Evolutionary conservation across 2,797 vertebrate species (phyloP).

Genomic region (Pempheris klunzingeri): DNA sequence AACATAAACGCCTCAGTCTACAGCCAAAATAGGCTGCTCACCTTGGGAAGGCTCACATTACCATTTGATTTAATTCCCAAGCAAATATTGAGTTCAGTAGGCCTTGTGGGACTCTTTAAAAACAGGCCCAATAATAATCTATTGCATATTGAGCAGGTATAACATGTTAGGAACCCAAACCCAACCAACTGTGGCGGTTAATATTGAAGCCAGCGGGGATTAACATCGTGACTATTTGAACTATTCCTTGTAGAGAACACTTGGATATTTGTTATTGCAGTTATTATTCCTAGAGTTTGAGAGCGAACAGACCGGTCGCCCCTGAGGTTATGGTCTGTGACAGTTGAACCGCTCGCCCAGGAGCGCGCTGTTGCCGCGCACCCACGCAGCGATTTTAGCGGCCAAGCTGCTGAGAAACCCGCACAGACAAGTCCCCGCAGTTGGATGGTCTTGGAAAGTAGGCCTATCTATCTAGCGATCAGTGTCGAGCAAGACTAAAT

Average conservation of each 20-base stretch:
- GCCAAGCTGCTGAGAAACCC: conserved; percentile 56
- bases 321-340: conserved; percentile 55
- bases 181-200: conserved; percentile 57
- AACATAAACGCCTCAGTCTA: conserved; percentile 23
- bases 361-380: conserved; percentile 70
- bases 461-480: conserved; percentile 49
- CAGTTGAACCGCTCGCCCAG: conserved; percentile 61
- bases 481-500: conserved; percentile 35
- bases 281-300: background rate
- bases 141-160: conserved; percentile 31
- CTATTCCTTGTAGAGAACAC: background rate
- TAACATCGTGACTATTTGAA: conserved; percentile 25
- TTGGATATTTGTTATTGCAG: background rate
- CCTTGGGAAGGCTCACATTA: conserved; percentile 45
- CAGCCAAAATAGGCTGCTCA: conserved; percentile 30
- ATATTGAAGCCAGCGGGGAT: conserved; percentile 13
- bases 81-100: conserved; percentile 49
- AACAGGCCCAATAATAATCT: conserved; percentile 28
- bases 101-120: conserved; percentile 46
- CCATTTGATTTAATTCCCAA: conserved; percentile 55
- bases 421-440: conserved; percentile 60
- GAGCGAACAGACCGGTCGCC: conserved; percentile 33
- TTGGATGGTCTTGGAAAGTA: conserved; percentile 52
- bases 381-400: conserved; percentile 67
- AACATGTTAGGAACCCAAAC: conserved; percentile 25